A percentile compares a stretch with the other conserved stretches of the same genome.
Conservation (phyloP, 2,888 invertebrate species). For the Stenchaetothrips biformis region DNA sequence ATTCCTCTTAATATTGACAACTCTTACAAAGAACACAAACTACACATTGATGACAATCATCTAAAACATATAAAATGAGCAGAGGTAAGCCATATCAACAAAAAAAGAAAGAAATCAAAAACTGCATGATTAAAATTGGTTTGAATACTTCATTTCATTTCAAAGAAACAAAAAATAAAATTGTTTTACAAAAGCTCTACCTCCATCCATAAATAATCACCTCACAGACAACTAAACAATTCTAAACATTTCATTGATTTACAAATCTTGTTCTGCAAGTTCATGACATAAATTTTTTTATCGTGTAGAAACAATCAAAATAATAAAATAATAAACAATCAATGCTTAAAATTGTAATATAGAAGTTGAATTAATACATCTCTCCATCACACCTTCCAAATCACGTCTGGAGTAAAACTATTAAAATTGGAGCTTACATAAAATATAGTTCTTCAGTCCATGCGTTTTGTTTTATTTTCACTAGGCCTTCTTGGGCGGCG, state of each 20-base stretch:
- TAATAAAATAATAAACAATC: slow-evolving; percentile 18
- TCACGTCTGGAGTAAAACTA: slow-evolving; percentile 7
- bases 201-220: not conserved
- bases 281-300: not conserved
- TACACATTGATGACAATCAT: slow-evolving; percentile 15
- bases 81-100: not conserved
- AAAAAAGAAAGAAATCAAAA: not conserved
- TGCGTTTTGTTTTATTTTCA: not conserved
- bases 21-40: slow-evolving; percentile 15
- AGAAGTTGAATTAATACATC: not conserved
- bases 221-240: not conserved
- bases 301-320: not conserved
- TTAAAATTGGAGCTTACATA: slow-evolving; percentile 10
- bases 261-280: not conserved
- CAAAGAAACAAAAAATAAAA: not conserved
- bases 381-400: not conserved
- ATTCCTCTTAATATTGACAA: not conserved
- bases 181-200: not conserved
- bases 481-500: slow-evolving; percentile 14
- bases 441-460: slow-evolving; percentile 23
- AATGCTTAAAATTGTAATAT: not conserved
- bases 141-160: not conserved
- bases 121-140: not conserved
- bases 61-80: not conserved
- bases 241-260: not conserved